Evolutionary conservation across 2,797 vertebrate species (phyloP).

Genomic region (Mus spretus): DNA sequence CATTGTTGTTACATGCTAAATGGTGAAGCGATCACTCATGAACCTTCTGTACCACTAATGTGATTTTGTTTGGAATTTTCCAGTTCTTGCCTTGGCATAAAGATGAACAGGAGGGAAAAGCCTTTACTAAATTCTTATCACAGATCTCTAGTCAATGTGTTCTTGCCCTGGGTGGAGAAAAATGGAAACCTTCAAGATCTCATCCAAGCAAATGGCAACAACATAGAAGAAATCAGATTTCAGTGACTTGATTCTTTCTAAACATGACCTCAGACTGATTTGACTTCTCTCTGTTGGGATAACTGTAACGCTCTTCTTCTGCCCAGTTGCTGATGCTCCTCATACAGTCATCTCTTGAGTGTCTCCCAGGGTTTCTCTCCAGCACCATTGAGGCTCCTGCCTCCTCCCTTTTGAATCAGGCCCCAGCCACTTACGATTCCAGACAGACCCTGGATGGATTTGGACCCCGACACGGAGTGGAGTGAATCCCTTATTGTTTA

Average conservation of each 20-base stretch:
- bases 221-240: conserved; percentile 82
- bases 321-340: conserved; percentile 42
- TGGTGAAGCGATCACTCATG: neutral
- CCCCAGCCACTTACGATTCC: neutral
- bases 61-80: conserved; percentile 81
- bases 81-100: conserved; percentile 93
- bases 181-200: conserved; percentile 83
- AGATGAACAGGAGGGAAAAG: conserved; percentile 77
- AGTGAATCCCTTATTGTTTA: conserved; percentile 64
- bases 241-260: conserved; percentile 81
- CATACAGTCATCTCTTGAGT: conserved; percentile 55
- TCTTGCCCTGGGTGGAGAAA: conserved; percentile 79
- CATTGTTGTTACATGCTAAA: conserved; percentile 23
- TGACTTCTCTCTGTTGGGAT: conserved; percentile 63
- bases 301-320: conserved; percentile 73
- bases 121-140: conserved; percentile 75
- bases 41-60: conserved; percentile 76
- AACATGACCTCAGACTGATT: conserved; percentile 76
- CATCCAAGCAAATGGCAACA: conserved; percentile 82
- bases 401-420: conserved; percentile 13
- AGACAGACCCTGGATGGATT: neutral
- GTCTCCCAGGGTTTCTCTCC: conserved; percentile 40
- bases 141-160: conserved; percentile 78
- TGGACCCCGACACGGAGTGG: conserved; percentile 31
- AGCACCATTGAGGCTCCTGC: neutral